Conservation (phyloP, 2,797 vertebrate genomes). For the Lagodon rhomboides region DNA sequence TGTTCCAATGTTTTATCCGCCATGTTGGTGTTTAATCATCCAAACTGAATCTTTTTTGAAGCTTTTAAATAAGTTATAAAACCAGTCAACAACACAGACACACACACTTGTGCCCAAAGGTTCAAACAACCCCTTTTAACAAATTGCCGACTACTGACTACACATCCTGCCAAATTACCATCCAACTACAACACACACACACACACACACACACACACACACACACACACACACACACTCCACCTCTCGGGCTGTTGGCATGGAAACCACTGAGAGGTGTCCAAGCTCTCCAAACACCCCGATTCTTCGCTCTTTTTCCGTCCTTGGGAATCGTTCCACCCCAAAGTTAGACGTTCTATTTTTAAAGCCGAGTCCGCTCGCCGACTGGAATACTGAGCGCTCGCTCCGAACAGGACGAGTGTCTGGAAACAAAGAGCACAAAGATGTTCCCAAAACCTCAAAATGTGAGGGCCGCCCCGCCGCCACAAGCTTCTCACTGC, state of each 20-base stretch:
- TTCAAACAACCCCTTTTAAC: conserved; percentile 26
- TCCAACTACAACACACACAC: conserved; percentile 16
- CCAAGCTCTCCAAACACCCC: conserved; percentile 28
- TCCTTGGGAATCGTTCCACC: neutral
- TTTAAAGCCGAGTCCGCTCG: neutral
- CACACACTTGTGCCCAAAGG: neutral
- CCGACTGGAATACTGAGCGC: neutral
- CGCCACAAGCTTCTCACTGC: too few relatives aligned
- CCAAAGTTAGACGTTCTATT: conserved; percentile 9
- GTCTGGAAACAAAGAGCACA: conserved; percentile 4
- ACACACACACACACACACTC: conserved; percentile 15
- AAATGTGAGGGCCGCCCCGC: neutral
- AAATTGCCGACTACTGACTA: conserved; percentile 14
- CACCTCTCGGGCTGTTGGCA: conserved; percentile 19
- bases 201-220: conserved; percentile 18
- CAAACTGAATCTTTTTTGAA: too few relatives aligned
- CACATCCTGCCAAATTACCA: conserved; percentile 29
- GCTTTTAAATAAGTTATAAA: too few relatives aligned
- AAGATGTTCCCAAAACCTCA: neutral
- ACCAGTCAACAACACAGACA: neutral
- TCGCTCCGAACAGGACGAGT: neutral
- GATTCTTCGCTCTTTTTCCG: neutral
- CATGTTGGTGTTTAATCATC: too few relatives aligned
- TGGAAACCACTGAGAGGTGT: conserved; percentile 36
- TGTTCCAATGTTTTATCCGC: too few relatives aligned